Conservation (phyloP, 2,888 invertebrate genomes). For the Carabus problematicus region DNA sequence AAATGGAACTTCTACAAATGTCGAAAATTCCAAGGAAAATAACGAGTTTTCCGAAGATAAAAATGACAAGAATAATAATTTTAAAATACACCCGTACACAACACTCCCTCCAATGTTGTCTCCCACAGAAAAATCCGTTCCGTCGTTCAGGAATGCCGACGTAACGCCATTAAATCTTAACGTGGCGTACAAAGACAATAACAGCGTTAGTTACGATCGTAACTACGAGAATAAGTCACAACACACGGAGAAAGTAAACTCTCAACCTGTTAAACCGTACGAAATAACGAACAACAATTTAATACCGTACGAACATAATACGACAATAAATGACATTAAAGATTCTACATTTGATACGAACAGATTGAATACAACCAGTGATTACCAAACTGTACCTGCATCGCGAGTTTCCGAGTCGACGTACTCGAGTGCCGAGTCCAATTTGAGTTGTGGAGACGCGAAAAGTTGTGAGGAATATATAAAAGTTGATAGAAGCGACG, state of each 20-base stretch:
- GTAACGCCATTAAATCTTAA: slow-evolving; percentile 24
- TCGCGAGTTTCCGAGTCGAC: slow-evolving; percentile 13
- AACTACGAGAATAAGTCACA: too few relatives aligned
- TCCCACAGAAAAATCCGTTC: slow-evolving; percentile 36
- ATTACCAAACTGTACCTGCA: slow-evolving; percentile 21
- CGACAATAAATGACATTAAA: neutral
- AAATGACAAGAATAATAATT: slow-evolving; percentile 54
- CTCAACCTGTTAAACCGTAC: neutral
- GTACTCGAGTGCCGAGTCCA: slow-evolving; percentile 23
- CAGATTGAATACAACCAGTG: neutral
- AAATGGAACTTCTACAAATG: slow-evolving; percentile 20
- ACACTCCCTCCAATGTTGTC: slow-evolving; percentile 38
- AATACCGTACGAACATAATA: slow-evolving; percentile 1
- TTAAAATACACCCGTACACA: slow-evolving; percentile 44
- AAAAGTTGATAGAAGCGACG: slow-evolving; percentile 43
- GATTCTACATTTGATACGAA: neutral
- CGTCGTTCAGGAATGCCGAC: slow-evolving; percentile 8
- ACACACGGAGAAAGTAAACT: neutral
- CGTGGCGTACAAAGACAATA: slow-evolving; percentile 13
- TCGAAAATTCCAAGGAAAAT: slow-evolving; percentile 44
- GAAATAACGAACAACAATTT: slow-evolving; percentile 7
- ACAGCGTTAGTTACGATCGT: neutral
- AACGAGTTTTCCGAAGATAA: slow-evolving; percentile 15
- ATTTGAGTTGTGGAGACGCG: slow-evolving; percentile 36
- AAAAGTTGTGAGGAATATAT: slow-evolving; percentile 30